Percentiles rank a stretch among this genome's conserved stretches.
Evolutionary conservation across 1,140 invertebrate genomes (phyloP).

Genomic region (Caenorhabditis brenneri): DNA sequence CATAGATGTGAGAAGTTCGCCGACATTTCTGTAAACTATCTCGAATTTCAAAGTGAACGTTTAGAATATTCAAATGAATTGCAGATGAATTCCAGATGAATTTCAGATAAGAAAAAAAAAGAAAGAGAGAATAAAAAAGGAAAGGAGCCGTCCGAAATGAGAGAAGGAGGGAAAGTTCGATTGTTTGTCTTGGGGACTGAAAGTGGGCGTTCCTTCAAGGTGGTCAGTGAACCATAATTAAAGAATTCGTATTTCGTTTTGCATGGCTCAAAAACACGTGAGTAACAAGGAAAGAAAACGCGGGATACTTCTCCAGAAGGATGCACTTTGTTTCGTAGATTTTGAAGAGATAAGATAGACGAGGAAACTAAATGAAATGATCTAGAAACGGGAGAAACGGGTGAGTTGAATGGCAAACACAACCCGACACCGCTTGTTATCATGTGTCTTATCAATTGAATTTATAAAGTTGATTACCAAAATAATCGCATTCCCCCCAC

Average conservation of each 20-base stretch:
- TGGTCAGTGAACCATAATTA: conserved; percentile 32
- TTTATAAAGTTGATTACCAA: not conserved
- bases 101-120: not conserved
- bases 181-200: not conserved
- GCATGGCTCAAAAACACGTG: not conserved
- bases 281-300: not conserved
- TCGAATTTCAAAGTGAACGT: not conserved
- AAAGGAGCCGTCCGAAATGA: not conserved
- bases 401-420: not conserved
- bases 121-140: not conserved
- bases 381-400: not conserved
- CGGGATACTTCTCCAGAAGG: not conserved
- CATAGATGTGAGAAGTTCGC: conserved; percentile 54
- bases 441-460: conserved; percentile 1
- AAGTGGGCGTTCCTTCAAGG: conserved; percentile 19
- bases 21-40: conserved; percentile 1
- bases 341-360: not conserved
- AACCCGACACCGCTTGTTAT: not conserved
- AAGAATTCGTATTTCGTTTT: not conserved
- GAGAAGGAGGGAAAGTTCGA: not conserved
- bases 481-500: conserved; percentile 6
- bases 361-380: too few species aligned
- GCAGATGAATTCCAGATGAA: too few species aligned
- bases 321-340: not conserved
- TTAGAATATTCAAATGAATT: not conserved